These are phyloP conservation scores for Erythrocercus mccallii DNA, from an alignment of 2,113 vertebrate genomes.

Conservation along the genomic window DNA sequence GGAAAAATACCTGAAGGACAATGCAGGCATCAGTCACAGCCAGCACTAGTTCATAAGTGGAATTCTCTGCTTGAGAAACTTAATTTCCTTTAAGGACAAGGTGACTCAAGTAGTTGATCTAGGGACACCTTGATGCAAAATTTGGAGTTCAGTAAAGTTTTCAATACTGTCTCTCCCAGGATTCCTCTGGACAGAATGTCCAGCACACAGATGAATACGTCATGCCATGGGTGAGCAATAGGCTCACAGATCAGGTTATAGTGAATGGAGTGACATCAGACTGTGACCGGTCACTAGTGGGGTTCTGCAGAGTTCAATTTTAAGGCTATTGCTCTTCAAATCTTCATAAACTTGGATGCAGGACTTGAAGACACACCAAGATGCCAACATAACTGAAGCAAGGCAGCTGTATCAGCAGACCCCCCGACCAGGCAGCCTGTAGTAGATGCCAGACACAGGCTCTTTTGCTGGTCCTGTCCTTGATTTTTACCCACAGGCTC, in stretches of 20 bases:
- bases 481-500: background rate
- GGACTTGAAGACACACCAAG: rapidly evolving
- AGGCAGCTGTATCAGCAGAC: background rate
- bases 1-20: background rate
- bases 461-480: background rate
- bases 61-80: background rate
- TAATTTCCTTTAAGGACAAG: background rate
- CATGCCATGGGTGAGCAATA: background rate
- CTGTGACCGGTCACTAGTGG: background rate
- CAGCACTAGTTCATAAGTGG: background rate
- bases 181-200: background rate
- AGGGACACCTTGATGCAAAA: background rate
- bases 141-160: background rate
- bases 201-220: background rate
- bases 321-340: background rate
- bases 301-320: background rate
- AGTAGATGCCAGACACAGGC: background rate
- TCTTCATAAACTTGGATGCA: background rate
- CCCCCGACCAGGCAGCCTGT: background rate
- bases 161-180: background rate
- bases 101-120: background rate
- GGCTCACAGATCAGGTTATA: rapidly evolving
- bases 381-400: background rate
- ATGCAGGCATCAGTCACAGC: background rate
- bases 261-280: background rate